Evolutionary conservation across 2,797 vertebrate species (phyloP).

Genomic region (Aeoliscus strigatus): DNA sequence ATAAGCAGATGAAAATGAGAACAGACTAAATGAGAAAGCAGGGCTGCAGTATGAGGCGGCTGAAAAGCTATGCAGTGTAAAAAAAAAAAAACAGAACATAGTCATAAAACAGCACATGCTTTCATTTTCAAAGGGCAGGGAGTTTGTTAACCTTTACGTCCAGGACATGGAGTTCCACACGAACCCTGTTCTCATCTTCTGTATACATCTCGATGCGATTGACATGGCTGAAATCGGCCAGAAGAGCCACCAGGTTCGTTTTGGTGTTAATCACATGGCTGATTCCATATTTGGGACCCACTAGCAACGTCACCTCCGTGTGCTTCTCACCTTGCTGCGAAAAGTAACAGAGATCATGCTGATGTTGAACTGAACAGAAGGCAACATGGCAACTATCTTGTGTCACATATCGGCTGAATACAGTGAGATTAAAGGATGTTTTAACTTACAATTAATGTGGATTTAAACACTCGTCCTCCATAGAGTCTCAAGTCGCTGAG

Average conservation of each 20-base stretch:
- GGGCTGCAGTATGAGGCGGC: slow-evolving; percentile 24
- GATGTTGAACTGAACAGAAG: background rate
- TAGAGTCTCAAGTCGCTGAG: slow-evolving; percentile 95
- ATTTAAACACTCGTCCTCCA: slow-evolving; percentile 95
- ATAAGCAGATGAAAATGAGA: slow-evolving; percentile 46
- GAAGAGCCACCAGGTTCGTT: slow-evolving; percentile 93
- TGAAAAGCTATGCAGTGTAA: slow-evolving; percentile 1
- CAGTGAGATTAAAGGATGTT: background rate
- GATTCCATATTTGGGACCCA: slow-evolving; percentile 95
- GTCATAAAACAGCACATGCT: slow-evolving; percentile 4
- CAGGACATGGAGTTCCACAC: slow-evolving; percentile 96
- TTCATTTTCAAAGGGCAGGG: slow-evolving; percentile 1
- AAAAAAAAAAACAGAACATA: slow-evolving; percentile 2
- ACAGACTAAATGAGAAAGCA: slow-evolving; percentile 24
- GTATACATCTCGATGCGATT: slow-evolving; percentile 98
- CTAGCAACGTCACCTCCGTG: slow-evolving; percentile 93
- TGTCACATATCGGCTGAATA: background rate
- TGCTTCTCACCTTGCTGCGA: slow-evolving; percentile 94
- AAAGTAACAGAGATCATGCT: slow-evolving; percentile 6
- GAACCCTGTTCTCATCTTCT: slow-evolving; percentile 87
- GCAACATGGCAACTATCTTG: background rate
- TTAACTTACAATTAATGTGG: slow-evolving; percentile 86
- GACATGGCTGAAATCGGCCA: slow-evolving; percentile 98
- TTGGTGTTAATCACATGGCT: slow-evolving; percentile 99
- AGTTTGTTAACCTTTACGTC: slow-evolving; percentile 86